Percentiles rank a stretch among this genome's conserved stretches.
These are phyloP conservation scores for Pipistrellus kuhlii DNA, from an alignment of 2,797 vertebrate species.

Conservation along the genomic window DNA sequence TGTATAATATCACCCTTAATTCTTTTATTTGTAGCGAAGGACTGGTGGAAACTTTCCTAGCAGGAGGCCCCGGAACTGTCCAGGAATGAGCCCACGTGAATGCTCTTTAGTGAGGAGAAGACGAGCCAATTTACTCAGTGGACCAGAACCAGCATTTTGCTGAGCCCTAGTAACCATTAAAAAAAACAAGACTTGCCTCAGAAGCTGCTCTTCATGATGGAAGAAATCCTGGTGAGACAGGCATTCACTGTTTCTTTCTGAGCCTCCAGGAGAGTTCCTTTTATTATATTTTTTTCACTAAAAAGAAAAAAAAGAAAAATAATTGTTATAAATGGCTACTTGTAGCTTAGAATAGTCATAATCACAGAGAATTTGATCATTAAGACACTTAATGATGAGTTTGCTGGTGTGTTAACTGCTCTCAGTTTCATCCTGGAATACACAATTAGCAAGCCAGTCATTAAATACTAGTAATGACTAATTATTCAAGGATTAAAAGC, in stretches of 20 bases:
- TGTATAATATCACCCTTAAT: background rate
- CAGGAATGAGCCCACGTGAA: background rate
- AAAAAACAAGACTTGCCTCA: conserved; percentile 28
- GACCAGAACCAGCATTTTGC: background rate
- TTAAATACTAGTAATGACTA: conserved; percentile 87
- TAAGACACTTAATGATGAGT: conserved; percentile 86
- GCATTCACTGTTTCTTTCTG: conserved; percentile 13
- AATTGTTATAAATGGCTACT: conserved; percentile 84
- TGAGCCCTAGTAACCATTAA: background rate
- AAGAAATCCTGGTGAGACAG: background rate
- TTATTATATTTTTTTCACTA: background rate
- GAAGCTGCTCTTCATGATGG: background rate
- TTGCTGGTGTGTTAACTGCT: conserved; percentile 84
- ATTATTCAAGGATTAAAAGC: conserved; percentile 87
- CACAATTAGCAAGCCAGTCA: conserved; percentile 85
- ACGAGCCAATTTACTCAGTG: background rate
- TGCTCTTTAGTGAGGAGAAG: background rate
- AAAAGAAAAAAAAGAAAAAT: conserved; percentile 68
- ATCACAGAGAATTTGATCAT: conserved; percentile 85
- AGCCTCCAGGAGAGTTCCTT: conserved; percentile 64
- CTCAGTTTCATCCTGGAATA: conserved; percentile 83
- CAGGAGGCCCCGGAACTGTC: background rate
- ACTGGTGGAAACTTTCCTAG: background rate
- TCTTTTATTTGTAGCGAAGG: background rate
- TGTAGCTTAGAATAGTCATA: conserved; percentile 84